Percentiles rank a stretch among this genome's conserved stretches.
Conservation (phyloP, 2,888 invertebrate genomes). For the Ditula angustiorana region DNA sequence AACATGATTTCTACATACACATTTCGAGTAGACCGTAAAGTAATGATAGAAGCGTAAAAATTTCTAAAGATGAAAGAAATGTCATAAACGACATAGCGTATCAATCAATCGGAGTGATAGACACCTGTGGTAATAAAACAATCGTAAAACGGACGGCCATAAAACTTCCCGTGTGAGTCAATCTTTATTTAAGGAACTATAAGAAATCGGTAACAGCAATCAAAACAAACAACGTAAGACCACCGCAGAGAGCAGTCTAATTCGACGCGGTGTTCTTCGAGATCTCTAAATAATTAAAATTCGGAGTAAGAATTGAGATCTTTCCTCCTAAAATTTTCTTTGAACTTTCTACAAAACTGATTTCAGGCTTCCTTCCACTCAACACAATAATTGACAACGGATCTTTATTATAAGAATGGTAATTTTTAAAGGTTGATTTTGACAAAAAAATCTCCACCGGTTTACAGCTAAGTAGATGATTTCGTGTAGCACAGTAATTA, state of each 20-base stretch:
- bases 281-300: constrained; percentile 66
- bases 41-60: constrained; percentile 3
- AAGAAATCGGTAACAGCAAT: constrained; percentile 66
- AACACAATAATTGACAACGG: neutral
- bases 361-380: too few relatives aligned
- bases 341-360: neutral
- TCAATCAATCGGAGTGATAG: constrained; percentile 60
- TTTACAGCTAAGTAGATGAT: constrained; percentile 15
- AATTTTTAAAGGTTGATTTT: constrained; percentile 15
- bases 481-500: constrained; percentile 19
- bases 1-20: neutral
- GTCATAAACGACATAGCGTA: constrained; percentile 37
- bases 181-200: constrained; percentile 70
- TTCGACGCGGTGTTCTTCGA: constrained; percentile 70
- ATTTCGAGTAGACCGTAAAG: neutral
- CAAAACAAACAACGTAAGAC: constrained; percentile 73
- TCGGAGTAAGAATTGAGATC: neutral
- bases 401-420: neutral
- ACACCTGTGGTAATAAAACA: constrained; percentile 59
- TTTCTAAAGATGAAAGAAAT: constrained; percentile 7
- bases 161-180: constrained; percentile 69
- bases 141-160: constrained; percentile 60
- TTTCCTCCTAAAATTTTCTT: neutral
- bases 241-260: constrained; percentile 73
- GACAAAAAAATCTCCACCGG: constrained; percentile 31